These are phyloP conservation scores for Sorex maritimensis DNA, from an alignment of 2,797 vertebrate species.

Conservation along the genomic window DNA sequence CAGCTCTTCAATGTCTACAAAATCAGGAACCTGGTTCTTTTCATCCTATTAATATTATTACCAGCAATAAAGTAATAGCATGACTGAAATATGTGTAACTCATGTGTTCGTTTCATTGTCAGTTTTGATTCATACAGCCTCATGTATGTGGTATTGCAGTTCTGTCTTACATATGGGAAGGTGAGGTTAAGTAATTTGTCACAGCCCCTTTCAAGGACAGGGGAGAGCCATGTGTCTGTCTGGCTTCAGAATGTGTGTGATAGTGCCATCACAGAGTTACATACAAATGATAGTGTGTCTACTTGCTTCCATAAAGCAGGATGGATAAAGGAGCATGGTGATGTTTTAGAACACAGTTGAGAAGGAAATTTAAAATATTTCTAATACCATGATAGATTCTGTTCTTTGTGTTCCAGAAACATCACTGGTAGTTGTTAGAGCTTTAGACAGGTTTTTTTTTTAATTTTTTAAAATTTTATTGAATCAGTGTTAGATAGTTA, in stretches of 20 bases:
- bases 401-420: neutral
- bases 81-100: neutral
- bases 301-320: slow-evolving; percentile 8
- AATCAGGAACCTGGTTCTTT: slow-evolving; percentile 15
- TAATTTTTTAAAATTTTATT: no score
- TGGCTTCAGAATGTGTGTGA: slow-evolving; percentile 5
- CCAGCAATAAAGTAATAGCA: slow-evolving; percentile 15
- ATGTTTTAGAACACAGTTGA: slow-evolving; percentile 25
- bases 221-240: neutral
- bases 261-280: neutral
- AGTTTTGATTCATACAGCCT: neutral
- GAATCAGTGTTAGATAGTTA: no score
- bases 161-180: slow-evolving; percentile 11
- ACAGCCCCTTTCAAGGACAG: slow-evolving; percentile 34
- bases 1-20: neutral
- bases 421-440: neutral
- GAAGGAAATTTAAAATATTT: slow-evolving; percentile 38
- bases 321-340: neutral
- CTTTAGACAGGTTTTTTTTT: neutral
- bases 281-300: neutral
- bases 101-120: slow-evolving; percentile 5
- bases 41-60: neutral
- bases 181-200: slow-evolving; percentile 25
- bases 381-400: neutral
- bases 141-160: slow-evolving; percentile 11